Base-by-base conservation (phyloP, 1,140 invertebrate genomes). In the Lordiphosa clarofinis region DNA sequence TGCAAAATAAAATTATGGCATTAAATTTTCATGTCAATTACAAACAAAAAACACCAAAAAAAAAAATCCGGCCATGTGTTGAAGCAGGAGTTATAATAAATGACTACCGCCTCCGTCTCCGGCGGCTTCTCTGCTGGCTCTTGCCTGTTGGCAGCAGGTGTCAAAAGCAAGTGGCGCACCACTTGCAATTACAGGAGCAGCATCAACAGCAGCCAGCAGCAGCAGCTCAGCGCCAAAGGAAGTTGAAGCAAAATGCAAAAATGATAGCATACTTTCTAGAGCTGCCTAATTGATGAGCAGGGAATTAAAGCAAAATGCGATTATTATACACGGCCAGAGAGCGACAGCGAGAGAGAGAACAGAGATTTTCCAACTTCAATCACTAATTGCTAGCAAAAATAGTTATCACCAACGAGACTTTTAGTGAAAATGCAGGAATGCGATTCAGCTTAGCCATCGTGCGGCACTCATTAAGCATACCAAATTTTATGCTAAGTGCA, bases 21-120 rank as follows among this genome's bases (percentile, higher is more conserved):
- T 69, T 69, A 62, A 69, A 69, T 70, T 69, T 69, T 70, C 66
- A 70, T 69, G 66, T 69, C 66, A 69, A 69, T 69, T 69, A 69
- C 65, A 69, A 69, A 69, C 35, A 46, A 49, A 31, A 39, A 21
- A 39, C 33, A 46, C n/a, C n/a, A n/a, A 54, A n/a, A 39, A 44
- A 19, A 56, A 56, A 28, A 47, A 38, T n/a, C 24, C 8, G 3
- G 37, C 39, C 13, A 15, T 19, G 39, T 19, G 15, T 5, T 15
- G 9, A 40, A 13, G 1, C n/a, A 12, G 46, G 33, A 13, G 61
- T 48, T 55, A 67, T 67, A 67, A 67, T 59, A 67, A 67, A 67
- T 67, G 64, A 67, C 46, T 40, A 12, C 59, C 9, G 15, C 21
- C 3, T 24, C 21, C 6, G 35, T 28, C 10, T 10, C 28, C 42